Evolutionary conservation across 2,113 vertebrate species (phyloP).

Genomic region (Ahaetulla prasina): DNA sequence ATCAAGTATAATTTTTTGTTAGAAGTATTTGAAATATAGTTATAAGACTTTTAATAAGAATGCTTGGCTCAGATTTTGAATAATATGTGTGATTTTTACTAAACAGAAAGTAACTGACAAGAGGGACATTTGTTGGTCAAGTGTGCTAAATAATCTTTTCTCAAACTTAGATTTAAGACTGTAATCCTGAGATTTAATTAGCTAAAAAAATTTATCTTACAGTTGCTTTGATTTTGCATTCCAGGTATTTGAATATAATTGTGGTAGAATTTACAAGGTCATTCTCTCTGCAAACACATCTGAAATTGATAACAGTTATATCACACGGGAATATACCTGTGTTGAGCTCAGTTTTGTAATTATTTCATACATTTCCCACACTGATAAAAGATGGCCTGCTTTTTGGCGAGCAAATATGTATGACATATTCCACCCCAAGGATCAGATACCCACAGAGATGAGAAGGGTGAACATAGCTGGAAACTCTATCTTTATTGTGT

Average conservation of each 20-base stretch:
- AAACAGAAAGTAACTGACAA: not conserved
- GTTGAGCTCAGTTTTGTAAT: not conserved
- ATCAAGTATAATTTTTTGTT: not conserved
- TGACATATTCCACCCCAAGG: not conserved
- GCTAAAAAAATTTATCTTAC: not conserved
- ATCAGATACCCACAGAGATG: not conserved
- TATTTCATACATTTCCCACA: not conserved
- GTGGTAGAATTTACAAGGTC: not conserved
- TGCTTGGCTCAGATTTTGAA: not conserved
- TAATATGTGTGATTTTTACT: not conserved
- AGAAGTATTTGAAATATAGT: not conserved
- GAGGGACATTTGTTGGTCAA: not conserved
- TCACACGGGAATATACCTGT: not conserved
- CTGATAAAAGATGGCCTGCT: not conserved
- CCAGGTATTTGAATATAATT: not conserved
- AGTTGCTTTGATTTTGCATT: not conserved
- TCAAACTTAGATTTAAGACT: not conserved
- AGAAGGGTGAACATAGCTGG: not conserved
- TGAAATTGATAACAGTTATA: not conserved
- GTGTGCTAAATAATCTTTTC: not conserved
- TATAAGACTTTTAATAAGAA: not conserved
- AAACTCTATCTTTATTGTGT: not conserved
- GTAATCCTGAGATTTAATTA: not conserved
- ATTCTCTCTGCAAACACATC: not conserved
- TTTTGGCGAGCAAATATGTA: not conserved